Base-by-base conservation (phyloP, 1,140 invertebrate species). In the Scaptomyza montana region DNA sequence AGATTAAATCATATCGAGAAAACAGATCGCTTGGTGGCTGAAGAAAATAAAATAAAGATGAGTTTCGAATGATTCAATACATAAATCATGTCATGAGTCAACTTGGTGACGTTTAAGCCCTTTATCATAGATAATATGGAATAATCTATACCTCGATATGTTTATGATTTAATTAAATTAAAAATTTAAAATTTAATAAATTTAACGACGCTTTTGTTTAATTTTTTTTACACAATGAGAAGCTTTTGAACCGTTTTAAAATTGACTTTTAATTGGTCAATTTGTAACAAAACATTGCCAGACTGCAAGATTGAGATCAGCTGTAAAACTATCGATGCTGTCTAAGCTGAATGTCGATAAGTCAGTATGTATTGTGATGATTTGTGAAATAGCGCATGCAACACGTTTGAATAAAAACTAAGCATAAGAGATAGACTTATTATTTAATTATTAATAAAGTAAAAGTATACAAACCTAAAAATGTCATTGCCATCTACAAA, bases 401-500 rank as follows among this genome's bases (percentile, higher is more conserved):
- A 39, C 53, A 57, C 5, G 6, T 25, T 25, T 25, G 3, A 25
- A 25, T 25, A 25, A 25, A 33, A 33, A 5, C 30, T 33, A 33
- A 33, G 7, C 5, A 33, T 5, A 25, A 9, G 28, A 12, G 16
- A 46, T 12, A 16, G 4, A 49, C 8, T 57, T 12, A 36, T 41
- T 51, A 1, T 30, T 25, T 25, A 25, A 1, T 2, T 28, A 9
- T 28, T 28, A 53, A 9, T 50, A 12, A 13, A 0, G 4, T 39
- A 6, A 2, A 13, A 47, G 8, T 10, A 8, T 5, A 0, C 6
- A 6, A 41, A 12, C 28, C 16, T 16, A 16, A 36, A 57, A 51
- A 86, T 86, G 81, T 54, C 82, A 5, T n/a, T 86, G 47, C 61
- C 61, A 5, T 30, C 60, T 5, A 89, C 71, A n/a, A 89, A 69